Conservation (phyloP, 2,113 vertebrate genomes). For the Gopherus evgoodei region DNA sequence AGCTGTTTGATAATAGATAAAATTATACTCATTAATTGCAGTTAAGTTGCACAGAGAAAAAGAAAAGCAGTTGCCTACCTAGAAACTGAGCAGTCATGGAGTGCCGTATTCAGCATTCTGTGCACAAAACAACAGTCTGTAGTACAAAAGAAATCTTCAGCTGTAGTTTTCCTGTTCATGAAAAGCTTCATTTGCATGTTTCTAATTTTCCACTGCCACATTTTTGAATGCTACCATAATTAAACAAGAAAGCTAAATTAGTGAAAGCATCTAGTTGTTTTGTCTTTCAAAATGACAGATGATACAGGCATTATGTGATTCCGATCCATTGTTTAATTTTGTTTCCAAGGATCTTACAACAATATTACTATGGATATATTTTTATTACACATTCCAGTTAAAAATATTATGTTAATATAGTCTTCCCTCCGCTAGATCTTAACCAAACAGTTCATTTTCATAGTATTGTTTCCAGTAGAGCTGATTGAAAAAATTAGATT, state of each 20-base stretch:
- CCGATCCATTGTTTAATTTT: not conserved
- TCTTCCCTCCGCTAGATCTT: not conserved
- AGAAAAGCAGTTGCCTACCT: rapidly evolving
- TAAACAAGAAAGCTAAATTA: not conserved
- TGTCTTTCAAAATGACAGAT: not conserved
- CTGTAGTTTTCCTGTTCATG: rapidly evolving
- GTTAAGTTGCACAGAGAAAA: not conserved
- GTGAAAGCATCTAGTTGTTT: not conserved
- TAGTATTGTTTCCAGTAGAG: not conserved
- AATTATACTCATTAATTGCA: not conserved
- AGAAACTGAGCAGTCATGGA: not conserved
- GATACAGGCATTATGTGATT: not conserved
- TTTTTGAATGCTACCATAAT: not conserved
- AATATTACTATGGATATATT: not conserved
- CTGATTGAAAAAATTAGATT: not conserved
- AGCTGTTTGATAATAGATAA: not conserved
- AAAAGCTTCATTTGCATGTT: not conserved
- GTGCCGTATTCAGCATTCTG: not conserved
- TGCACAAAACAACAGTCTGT: not conserved
- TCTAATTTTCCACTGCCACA: rapidly evolving
- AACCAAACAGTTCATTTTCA: not conserved
- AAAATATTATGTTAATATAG: not conserved
- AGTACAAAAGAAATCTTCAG: not conserved
- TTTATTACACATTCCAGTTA: not conserved
- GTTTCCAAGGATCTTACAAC: not conserved